Conservation (phyloP, 2,888 invertebrate genomes). For the Troilus luridus region DNA sequence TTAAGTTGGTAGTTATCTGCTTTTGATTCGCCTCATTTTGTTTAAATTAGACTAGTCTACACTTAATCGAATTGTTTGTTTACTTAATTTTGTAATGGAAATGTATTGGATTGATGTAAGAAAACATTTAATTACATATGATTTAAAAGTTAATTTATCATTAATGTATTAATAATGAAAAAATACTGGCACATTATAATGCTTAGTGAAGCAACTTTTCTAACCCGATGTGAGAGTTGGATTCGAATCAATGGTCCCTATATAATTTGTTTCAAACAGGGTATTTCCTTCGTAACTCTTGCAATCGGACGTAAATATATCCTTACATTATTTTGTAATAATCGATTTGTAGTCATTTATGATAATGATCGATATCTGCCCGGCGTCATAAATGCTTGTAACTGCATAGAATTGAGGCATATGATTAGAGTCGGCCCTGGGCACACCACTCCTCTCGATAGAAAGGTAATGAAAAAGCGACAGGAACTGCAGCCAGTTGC, state of each 20-base stretch:
- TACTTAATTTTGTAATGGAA: no score
- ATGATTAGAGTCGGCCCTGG: conserved; percentile 17
- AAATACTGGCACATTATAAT: no score
- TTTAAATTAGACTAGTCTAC: no score
- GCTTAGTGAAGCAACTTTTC: background rate
- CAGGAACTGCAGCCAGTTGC: conserved; percentile 18
- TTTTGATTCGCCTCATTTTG: no score
- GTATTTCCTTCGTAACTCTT: background rate
- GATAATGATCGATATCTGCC: background rate
- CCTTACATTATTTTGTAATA: background rate
- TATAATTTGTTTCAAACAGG: background rate
- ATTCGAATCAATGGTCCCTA: conserved; percentile 24
- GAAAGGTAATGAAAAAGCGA: conserved; percentile 18
- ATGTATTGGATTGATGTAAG: no score
- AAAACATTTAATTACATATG: no score
- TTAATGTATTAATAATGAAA: no score
- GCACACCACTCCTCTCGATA: background rate
- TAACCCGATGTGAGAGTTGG: background rate
- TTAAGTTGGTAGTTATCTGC: no score
- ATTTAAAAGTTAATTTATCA: background rate
- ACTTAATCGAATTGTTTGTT: no score
- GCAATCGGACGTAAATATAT: background rate
- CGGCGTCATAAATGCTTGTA: background rate
- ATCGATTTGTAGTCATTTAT: background rate
- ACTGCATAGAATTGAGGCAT: background rate